Conservation (phyloP, 2,888 invertebrate species). For the Agrotis puta region DNA sequence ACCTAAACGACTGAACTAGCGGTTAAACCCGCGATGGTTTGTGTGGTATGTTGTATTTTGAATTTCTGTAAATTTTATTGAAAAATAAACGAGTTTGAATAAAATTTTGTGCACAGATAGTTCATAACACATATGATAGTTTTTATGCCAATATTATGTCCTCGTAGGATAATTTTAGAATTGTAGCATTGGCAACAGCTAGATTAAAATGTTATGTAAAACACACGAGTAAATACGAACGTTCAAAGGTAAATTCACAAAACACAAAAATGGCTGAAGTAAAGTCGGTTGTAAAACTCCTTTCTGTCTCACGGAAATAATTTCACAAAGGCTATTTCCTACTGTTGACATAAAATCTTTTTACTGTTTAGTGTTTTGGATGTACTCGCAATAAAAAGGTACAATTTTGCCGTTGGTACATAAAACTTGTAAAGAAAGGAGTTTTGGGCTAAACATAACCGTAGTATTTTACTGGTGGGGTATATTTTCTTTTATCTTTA, state of each 20-base stretch:
- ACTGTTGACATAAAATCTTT: constrained; percentile 42
- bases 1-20: too few species aligned
- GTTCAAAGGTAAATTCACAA: neutral
- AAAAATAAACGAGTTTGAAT: too few species aligned
- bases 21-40: too few species aligned
- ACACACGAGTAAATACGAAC: too few species aligned
- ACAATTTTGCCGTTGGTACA: constrained; percentile 42
- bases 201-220: too few species aligned
- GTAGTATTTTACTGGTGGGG: constrained; percentile 19
- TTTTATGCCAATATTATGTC: too few species aligned
- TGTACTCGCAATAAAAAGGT: constrained; percentile 51
- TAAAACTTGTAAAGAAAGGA: constrained; percentile 42
- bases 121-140: too few species aligned
- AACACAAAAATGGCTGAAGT: constrained; percentile 20
- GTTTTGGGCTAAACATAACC: constrained; percentile 11
- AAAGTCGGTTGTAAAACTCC: constrained; percentile 17
- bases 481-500: constrained; percentile 32
- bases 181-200: too few species aligned
- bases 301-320: constrained; percentile 43
- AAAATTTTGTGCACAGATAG: too few species aligned
- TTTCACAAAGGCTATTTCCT: constrained; percentile 28
- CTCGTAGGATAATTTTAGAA: too few species aligned
- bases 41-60: too few species aligned
- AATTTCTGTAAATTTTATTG: too few species aligned
- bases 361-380: constrained; percentile 32